A percentile compares a stretch with the other conserved stretches of the same genome.
Evolutionary conservation across 2,113 vertebrate genomes (phyloP).

Genomic region (Gasterosteus nipponicus): DNA sequence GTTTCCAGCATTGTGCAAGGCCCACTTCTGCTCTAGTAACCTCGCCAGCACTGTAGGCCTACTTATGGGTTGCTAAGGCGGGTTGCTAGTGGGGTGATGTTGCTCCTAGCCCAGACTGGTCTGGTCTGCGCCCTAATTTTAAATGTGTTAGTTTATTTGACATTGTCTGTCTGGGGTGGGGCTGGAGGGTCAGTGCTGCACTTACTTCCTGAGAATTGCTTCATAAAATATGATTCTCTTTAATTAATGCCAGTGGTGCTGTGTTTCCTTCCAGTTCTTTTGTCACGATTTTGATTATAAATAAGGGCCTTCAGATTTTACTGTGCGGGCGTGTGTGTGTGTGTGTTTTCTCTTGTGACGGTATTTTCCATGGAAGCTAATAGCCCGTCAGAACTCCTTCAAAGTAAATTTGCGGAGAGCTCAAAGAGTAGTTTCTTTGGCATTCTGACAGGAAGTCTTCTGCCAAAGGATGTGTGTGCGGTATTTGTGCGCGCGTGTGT

Average conservation of each 20-base stretch:
- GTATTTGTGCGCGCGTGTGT: slow-evolving; percentile 8
- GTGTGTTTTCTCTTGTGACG: slow-evolving; percentile 37
- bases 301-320: slow-evolving; percentile 44
- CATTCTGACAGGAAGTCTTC: slow-evolving; percentile 52
- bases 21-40: slow-evolving; percentile 73
- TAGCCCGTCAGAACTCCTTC: slow-evolving; percentile 61
- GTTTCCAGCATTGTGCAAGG: slow-evolving; percentile 64
- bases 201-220: slow-evolving; percentile 85
- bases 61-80: slow-evolving; percentile 69
- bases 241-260: slow-evolving; percentile 76
- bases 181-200: slow-evolving; percentile 83
- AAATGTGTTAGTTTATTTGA: slow-evolving; percentile 81
- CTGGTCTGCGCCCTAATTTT: slow-evolving; percentile 80
- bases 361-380: slow-evolving; percentile 57
- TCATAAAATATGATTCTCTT: slow-evolving; percentile 86
- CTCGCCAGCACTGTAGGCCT: slow-evolving; percentile 69
- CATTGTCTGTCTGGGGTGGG: slow-evolving; percentile 81
- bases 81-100: slow-evolving; percentile 78
- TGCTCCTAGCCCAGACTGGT: slow-evolving; percentile 82
- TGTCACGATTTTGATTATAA: slow-evolving; percentile 46
- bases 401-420: slow-evolving; percentile 70
- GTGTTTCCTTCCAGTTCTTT: slow-evolving; percentile 72
- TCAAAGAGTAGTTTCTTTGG: slow-evolving; percentile 66
- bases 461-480: slow-evolving; percentile 44
- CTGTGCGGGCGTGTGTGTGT: background rate